Evolutionary conservation across 2,888 invertebrate genomes (phyloP).

Genomic region (Sarcophaga carnaria): DNA sequence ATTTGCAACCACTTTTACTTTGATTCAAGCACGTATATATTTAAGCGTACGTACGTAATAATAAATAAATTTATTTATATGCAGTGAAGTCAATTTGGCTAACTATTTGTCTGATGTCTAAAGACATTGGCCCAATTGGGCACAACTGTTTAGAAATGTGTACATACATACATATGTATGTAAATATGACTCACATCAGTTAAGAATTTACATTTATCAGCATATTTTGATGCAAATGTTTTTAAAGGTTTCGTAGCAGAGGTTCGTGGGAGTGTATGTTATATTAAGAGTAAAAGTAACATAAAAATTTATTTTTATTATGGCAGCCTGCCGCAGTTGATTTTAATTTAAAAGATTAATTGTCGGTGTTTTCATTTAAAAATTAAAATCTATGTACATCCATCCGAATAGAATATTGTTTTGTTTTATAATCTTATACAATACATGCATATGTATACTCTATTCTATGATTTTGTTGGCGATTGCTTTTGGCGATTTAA

Average conservation of each 20-base stretch:
- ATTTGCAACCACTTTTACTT: too few species aligned
- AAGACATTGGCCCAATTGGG: conserved; percentile 57
- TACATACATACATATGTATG: background rate
- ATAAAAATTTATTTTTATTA: conserved; percentile 26
- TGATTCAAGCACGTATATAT: too few species aligned
- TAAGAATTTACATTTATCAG: too few species aligned
- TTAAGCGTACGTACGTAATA: too few species aligned
- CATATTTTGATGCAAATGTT: too few species aligned
- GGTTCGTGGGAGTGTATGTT: background rate
- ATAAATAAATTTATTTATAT: too few species aligned
- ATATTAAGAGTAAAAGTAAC: background rate
- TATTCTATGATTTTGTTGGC: background rate
- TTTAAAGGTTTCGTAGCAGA: background rate
- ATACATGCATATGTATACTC: conserved; percentile 13
- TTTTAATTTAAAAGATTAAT: conserved; percentile 31
- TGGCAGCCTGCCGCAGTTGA: conserved; percentile 39
- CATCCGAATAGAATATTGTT: background rate
- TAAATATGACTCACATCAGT: too few species aligned
- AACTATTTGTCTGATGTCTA: background rate
- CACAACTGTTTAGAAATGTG: background rate
- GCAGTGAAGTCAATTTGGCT: too few species aligned
- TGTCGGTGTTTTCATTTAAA: conserved; percentile 17
- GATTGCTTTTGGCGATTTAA: conserved; percentile 58
- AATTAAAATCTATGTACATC: background rate
- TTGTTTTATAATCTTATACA: too few species aligned